phyloP scores from a whole-genome alignment of 1,140 invertebrate genomes.

The Diachasmimorpha longicaudata region DNA sequence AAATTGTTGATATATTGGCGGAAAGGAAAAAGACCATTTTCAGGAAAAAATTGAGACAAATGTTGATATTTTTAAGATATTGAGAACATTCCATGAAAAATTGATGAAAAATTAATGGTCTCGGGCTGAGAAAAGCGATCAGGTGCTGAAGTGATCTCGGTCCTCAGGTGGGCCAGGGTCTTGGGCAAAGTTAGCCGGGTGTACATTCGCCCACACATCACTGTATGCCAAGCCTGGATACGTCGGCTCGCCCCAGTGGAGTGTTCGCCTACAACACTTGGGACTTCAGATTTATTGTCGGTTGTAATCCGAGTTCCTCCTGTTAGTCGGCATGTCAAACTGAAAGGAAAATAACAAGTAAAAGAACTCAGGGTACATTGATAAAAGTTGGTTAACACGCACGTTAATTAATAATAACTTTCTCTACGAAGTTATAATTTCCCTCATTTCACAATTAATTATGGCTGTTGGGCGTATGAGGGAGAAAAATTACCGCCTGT shows the following conservation, averaged over 20 bases:
- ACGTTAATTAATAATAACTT: not conserved
- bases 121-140: not conserved
- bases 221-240: not conserved
- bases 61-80: too few species aligned
- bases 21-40: too few species aligned
- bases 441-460: not conserved
- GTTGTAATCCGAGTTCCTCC: not conserved
- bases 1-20: too few species aligned
- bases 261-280: constrained; percentile 21
- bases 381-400: not conserved
- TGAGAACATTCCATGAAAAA: too few species aligned
- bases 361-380: not conserved
- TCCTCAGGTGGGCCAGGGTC: not conserved
- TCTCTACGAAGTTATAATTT: not conserved
- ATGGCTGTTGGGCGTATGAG: too few species aligned
- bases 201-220: constrained; percentile 18
- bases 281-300: constrained; percentile 15
- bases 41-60: too few species aligned
- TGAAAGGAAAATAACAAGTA: not conserved
- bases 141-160: not conserved
- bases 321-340: constrained; percentile 15
- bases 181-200: not conserved
- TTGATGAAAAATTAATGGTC: not conserved
- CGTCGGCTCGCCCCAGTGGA: not conserved
- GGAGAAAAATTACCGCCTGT: too few species aligned